Percentiles rank a stretch among this genome's conserved stretches.
These are phyloP conservation scores for Genyomyrus donnyi DNA, from an alignment of 2,113 vertebrate genomes.

Conservation along the genomic window DNA sequence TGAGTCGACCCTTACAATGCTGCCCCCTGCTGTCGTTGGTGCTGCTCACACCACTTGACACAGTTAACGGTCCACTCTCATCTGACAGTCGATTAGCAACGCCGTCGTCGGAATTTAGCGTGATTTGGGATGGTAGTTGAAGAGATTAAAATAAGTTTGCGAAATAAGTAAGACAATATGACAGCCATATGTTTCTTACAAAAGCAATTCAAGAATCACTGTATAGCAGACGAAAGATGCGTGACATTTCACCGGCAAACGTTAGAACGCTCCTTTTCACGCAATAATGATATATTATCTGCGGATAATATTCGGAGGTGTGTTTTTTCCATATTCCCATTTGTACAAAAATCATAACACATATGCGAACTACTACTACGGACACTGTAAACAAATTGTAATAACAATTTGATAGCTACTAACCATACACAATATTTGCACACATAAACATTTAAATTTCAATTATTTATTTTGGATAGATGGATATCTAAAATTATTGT, in stretches of 20 bases:
- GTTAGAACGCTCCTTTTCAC: neutral
- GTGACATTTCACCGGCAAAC: neutral
- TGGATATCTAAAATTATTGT: neutral
- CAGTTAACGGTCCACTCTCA: neutral
- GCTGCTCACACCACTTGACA: neutral
- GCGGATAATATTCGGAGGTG: neutral
- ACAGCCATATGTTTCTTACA: neutral
- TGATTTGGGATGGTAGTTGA: neutral
- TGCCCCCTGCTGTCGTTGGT: conserved; percentile 7
- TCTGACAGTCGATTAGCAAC: neutral
- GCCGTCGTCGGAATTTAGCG: neutral
- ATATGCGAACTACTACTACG: neutral
- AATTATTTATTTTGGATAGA: neutral
- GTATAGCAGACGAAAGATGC: neutral
- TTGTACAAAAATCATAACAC: neutral
- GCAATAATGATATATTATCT: neutral
- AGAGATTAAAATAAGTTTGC: neutral
- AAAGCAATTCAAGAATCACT: neutral
- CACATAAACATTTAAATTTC: neutral
- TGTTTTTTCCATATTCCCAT: neutral
- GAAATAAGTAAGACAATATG: neutral
- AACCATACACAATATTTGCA: neutral
- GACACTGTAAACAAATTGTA: neutral
- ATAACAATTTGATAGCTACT: neutral
- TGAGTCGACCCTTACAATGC: neutral